Evolutionary conservation across 2,888 invertebrate species (phyloP).

Genomic region (Andrena flavipes): DNA sequence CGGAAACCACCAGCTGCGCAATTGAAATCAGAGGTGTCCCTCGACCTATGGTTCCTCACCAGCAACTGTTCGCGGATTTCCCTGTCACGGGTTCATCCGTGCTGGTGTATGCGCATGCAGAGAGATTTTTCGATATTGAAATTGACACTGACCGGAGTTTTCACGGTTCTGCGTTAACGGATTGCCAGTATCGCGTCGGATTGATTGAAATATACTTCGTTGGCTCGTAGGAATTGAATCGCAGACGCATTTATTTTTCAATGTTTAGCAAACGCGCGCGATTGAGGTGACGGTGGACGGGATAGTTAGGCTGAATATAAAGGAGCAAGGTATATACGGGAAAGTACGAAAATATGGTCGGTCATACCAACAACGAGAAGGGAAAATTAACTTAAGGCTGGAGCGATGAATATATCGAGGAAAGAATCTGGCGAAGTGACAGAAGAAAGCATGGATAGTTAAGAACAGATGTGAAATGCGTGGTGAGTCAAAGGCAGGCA

Average conservation of each 20-base stretch:
- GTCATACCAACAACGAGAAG: too few relatives aligned
- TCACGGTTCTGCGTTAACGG: constrained; percentile 42
- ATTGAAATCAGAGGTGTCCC: constrained; percentile 33
- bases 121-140: constrained; percentile 67
- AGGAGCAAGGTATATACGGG: too few relatives aligned
- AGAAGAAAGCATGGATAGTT: too few relatives aligned
- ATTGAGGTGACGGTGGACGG: not conserved
- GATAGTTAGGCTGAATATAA: not conserved
- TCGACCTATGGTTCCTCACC: constrained; percentile 17
- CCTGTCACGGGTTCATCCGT: not conserved
- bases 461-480: too few relatives aligned
- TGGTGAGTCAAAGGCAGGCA: not conserved
- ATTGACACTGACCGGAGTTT: constrained; percentile 55
- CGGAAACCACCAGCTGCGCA: constrained; percentile 44
- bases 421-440: too few relatives aligned
- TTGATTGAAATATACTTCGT: constrained; percentile 44
- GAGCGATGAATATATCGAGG: too few relatives aligned
- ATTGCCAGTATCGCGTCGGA: constrained; percentile 36
- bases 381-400: too few relatives aligned
- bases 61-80: constrained; percentile 42
- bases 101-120: constrained; percentile 1
- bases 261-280: constrained; percentile 5
- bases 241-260: not conserved
- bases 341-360: too few relatives aligned
- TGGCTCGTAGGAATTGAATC: constrained; percentile 25